These are phyloP conservation scores for Alloscopus bannaensis DNA, from an alignment of 2,888 invertebrate genomes.

Conservation along the genomic window DNA sequence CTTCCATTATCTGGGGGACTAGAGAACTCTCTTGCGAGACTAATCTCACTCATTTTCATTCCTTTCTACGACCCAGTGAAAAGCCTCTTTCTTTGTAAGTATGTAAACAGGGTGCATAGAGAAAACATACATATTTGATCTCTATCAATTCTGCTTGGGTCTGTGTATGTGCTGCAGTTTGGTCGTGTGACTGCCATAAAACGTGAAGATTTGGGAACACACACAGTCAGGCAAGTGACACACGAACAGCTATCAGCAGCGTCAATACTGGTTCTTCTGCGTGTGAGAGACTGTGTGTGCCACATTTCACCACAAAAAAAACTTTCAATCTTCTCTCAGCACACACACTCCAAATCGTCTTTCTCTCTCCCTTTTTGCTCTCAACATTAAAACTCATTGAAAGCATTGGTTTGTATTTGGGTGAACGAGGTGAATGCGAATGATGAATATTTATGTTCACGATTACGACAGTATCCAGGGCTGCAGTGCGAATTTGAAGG, in stretches of 20 bases:
- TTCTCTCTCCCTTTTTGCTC: no score
- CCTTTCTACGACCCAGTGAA: constrained; percentile 27
- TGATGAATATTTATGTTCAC: constrained; percentile 10
- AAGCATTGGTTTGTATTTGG: no score
- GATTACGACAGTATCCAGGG: not conserved
- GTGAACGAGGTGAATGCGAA: constrained; percentile 7
- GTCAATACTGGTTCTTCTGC: no score
- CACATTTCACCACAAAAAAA: no score
- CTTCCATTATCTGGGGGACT: constrained; percentile 4
- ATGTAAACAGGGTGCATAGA: constrained; percentile 5
- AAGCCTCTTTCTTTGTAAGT: constrained; percentile 25
- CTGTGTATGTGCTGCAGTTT: no score
- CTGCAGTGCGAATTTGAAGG: not conserved
- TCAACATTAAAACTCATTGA: not conserved
- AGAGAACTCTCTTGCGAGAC: constrained; percentile 39
- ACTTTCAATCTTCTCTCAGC: constrained; percentile 10
- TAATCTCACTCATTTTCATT: constrained; percentile 50
- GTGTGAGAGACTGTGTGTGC: no score
- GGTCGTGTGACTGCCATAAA: not conserved
- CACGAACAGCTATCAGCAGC: not conserved
- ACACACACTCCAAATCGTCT: no score
- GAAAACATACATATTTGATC: constrained; percentile 4
- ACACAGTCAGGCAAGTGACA: constrained; percentile 17
- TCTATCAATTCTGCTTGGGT: constrained; percentile 20
- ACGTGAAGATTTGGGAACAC: not conserved